Evolutionary conservation across 2,113 vertebrate species (phyloP).

Genomic region (Chaetodon auriga): DNA sequence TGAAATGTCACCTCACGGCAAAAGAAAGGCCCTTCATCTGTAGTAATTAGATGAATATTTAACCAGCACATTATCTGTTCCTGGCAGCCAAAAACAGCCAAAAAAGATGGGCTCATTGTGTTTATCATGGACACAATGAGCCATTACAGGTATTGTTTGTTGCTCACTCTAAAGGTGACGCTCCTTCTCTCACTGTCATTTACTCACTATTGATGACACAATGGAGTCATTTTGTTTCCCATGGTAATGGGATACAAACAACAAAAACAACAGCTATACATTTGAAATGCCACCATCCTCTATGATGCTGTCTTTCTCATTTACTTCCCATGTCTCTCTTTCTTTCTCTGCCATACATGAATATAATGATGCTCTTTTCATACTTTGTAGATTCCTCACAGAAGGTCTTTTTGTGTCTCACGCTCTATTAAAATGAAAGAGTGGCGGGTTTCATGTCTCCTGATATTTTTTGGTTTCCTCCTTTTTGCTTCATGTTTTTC

Average conservation of each 20-base stretch:
- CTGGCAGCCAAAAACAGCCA: constrained; percentile 69
- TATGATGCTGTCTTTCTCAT: constrained; percentile 19
- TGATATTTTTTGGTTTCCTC: neutral
- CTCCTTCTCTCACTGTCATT: constrained; percentile 66
- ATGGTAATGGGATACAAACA: constrained; percentile 53
- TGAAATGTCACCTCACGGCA: constrained; percentile 75
- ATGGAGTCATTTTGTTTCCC: constrained; percentile 52
- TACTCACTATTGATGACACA: constrained; percentile 67
- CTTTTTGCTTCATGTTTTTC: neutral
- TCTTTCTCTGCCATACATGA: constrained; percentile 5
- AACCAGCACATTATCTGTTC: constrained; percentile 75
- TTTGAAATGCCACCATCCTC: constrained; percentile 71
- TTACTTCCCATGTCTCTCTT: constrained; percentile 5
- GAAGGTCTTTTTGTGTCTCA: neutral
- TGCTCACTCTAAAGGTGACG: constrained; percentile 65
- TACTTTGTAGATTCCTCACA: neutral
- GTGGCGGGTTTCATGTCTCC: neutral
- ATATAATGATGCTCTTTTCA: neutral
- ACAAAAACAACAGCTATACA: constrained; percentile 53
- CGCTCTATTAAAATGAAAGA: neutral
- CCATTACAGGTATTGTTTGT: constrained; percentile 73
- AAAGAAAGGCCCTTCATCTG: constrained; percentile 68
- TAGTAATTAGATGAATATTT: constrained; percentile 81
- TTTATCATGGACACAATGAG: constrained; percentile 68
- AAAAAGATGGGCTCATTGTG: constrained; percentile 58